Percentiles rank a stretch among this genome's conserved stretches.
Conservation (phyloP, 2,888 invertebrate genomes). For the Trichogramma evanescens region DNA sequence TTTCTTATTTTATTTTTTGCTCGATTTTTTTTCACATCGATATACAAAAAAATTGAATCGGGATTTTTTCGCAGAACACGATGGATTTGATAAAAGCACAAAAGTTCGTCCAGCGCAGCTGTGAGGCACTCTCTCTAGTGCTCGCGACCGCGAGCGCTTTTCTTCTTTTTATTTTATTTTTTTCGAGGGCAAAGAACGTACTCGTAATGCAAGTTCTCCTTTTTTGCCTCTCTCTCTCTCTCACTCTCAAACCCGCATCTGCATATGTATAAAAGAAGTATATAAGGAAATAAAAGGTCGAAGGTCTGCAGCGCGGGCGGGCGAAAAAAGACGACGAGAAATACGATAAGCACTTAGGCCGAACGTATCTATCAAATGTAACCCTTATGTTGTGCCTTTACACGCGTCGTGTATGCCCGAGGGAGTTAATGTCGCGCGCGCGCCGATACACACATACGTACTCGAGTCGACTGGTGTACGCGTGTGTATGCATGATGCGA, state of each 20-base stretch:
- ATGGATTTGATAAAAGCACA: too few relatives aligned
- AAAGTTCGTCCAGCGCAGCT: too few relatives aligned
- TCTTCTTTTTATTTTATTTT: neutral
- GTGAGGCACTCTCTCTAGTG: too few relatives aligned
- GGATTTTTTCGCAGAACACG: too few relatives aligned
- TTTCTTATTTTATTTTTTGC: too few relatives aligned
- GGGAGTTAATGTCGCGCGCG: constrained; percentile 26
- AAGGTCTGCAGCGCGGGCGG: neutral
- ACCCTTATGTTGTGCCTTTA: constrained; percentile 36
- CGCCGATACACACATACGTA: too few relatives aligned
- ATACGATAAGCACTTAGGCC: constrained; percentile 47
- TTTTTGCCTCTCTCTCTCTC: constrained; percentile 1
- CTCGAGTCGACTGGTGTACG: too few relatives aligned
- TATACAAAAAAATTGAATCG: too few relatives aligned
- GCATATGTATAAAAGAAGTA: constrained; percentile 6
- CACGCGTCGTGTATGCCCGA: constrained; percentile 29
- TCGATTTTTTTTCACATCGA: too few relatives aligned
- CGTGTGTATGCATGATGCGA: too few relatives aligned
- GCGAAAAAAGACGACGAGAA: constrained; percentile 29
- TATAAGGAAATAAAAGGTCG: constrained; percentile 15
- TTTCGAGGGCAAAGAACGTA: neutral
- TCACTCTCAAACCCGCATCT: neutral
- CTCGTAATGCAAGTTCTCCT: neutral
- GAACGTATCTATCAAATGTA: constrained; percentile 46
- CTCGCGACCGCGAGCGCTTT: neutral